Percentiles rank a stretch among this genome's conserved stretches.
Evolutionary conservation across 2,888 invertebrate genomes (phyloP).

Genomic region (Drosophila multiciliata): DNA sequence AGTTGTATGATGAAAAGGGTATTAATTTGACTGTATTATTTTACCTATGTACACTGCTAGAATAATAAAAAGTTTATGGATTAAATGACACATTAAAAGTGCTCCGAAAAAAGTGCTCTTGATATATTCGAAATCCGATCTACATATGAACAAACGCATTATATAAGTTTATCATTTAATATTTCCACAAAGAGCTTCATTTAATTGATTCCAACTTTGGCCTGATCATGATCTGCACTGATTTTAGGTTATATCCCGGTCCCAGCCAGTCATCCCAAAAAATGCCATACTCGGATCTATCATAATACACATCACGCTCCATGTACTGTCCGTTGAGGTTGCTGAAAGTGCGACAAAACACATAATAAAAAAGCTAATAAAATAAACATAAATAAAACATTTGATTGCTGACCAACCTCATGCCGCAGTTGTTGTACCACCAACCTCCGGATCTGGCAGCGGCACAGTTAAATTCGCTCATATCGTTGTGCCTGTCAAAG

Average conservation of each 20-base stretch:
- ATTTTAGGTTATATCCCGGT: constrained; percentile 40
- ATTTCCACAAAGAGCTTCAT: neutral
- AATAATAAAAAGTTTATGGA: neutral
- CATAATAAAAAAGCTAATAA: constrained; percentile 12
- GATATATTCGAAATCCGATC: neutral
- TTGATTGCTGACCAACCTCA: constrained; percentile 84
- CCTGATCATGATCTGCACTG: constrained; percentile 53
- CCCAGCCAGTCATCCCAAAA: constrained; percentile 58
- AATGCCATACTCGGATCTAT: constrained; percentile 48
- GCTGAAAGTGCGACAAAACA: constrained; percentile 18
- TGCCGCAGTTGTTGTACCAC: constrained; percentile 91
- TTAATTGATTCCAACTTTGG: constrained; percentile 29
- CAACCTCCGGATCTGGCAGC: constrained; percentile 89
- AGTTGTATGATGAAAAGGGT: constrained; percentile 1
- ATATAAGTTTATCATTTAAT: neutral
- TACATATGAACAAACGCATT: neutral
- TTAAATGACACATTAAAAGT: too few relatives aligned
- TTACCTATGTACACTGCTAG: neutral
- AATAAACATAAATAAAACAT: neutral
- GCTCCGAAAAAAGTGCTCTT: neutral
- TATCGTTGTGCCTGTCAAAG: constrained; percentile 88
- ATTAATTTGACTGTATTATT: constrained; percentile 17
- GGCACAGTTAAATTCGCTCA: constrained; percentile 89
- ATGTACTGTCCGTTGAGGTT: constrained; percentile 54
- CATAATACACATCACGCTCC: constrained; percentile 40